Base-by-base conservation (phyloP, 1,140 invertebrate species). In the Achroia grisella region DNA sequence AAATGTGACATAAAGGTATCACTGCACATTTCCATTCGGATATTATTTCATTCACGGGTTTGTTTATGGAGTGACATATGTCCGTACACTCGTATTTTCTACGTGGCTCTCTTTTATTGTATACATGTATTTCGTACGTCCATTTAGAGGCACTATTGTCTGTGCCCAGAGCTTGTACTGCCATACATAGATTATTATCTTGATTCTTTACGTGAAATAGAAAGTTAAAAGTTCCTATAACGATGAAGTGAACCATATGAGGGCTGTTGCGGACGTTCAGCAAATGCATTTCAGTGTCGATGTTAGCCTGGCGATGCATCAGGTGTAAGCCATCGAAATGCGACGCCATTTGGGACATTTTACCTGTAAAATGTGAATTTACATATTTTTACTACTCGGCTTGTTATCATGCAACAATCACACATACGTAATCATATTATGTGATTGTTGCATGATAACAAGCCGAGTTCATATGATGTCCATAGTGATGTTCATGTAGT, bases 111-210 rank as follows among this genome's bases (percentile, higher is more conserved):
- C 31, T 49, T 52, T 75, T 75, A 14, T 73, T 62, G 28, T 71
- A 75, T 2, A 77, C 13, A n/a, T 73, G 61, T 0, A 80, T 15
- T 27, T 75, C 64, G 31, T 74, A 80, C 0, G 31, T 46, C 73
- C 73, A 80, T 43, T 75, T 77, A 1, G 44, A 32, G 5, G 76
- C 73, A 34, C 62, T 66, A 0, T 44, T 10, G 13, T 47, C 37
- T 0, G 70, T 65, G 13, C 70, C 66, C 0, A 77, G 36, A 1
- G 67, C 42, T 30, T 77, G 76, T 0, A 49, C 58, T 0, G 49
- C 47, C 49, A 74, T 64, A 41, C 47, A 66, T 1, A 80, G 39
- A 3, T 23, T 6, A 0, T 43, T 10, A 6, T 4, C 6, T 14
- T 57, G 39, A 0, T 70, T 49, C 53, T 69, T 61, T 0, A 75